These are phyloP conservation scores for Aphaenogaster floridana DNA, from an alignment of 1,140 invertebrate genomes.

Conservation along the genomic window DNA sequence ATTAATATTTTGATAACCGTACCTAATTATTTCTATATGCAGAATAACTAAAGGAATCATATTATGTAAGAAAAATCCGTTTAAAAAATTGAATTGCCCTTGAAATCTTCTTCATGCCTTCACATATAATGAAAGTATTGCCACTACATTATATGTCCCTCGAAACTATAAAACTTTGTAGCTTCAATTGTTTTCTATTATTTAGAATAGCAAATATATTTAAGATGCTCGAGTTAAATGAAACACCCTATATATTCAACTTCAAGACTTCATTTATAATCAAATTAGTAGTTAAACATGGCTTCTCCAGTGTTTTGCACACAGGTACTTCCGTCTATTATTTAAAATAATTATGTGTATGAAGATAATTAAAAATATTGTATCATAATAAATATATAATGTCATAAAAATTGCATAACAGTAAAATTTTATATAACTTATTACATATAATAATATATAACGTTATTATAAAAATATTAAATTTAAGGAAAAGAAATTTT, in stretches of 20 bases:
- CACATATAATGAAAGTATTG: too few species aligned
- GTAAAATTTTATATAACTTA: neutral
- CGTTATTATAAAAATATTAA: neutral
- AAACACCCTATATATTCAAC: neutral
- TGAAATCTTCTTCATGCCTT: too few species aligned
- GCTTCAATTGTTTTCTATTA: too few species aligned
- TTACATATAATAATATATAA: neutral
- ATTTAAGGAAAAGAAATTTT: neutral
- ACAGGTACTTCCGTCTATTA: conserved; percentile 41
- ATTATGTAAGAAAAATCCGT: too few species aligned
- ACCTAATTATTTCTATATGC: too few species aligned
- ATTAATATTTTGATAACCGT: too few species aligned
- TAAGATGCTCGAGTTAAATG: too few species aligned
- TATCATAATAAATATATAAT: neutral
- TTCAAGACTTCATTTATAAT: conserved; percentile 37
- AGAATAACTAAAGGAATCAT: too few species aligned
- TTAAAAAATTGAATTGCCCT: too few species aligned
- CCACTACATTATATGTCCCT: too few species aligned
- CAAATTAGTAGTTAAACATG: conserved; percentile 42
- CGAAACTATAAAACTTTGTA: too few species aligned
- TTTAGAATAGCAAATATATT: too few species aligned
- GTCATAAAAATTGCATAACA: neutral
- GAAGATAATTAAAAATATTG: neutral
- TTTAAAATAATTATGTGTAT: conserved; percentile 23
- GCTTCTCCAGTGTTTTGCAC: neutral